Base-by-base conservation (phyloP, 2,797 vertebrate genomes). In the Eremophila alpestris region DNA sequence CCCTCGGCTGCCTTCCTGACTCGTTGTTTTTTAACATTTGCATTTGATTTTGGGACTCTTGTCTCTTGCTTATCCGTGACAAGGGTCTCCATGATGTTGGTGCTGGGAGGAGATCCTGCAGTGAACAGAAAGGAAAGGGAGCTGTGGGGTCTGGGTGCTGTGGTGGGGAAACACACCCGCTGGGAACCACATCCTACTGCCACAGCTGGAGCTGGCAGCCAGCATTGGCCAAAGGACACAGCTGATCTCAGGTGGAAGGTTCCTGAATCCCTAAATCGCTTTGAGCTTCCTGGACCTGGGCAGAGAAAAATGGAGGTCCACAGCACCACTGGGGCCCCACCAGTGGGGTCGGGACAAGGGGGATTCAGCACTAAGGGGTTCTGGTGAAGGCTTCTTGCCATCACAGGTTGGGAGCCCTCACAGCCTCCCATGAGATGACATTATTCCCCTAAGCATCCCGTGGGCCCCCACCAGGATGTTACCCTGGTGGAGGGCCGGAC, bases 81-180 rank as follows among this genome's bases (percentile, higher is more conserved):
- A 96, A 96, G 78, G 94, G 85, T 95, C 87, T 92, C 89, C 38
- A 30, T 22, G 8, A 89, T 36, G 14, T 68, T 69, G 81, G 73
- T 46, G 62, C 71, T 94, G 58, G 41, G 63, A 94, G 60, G 70
- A 95, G 59, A 90, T 83, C 73, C 51, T 85, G 79, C 95, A 93
- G 69, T 2, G 1, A 90, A 86, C 7, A 20, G 40, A 86, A 93
- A 71, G 38, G 67, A 87, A 83, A 83, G 20, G 17, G 9, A 89
- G 36, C 55, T 4, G 1, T 82, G 54, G 49, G 26, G 41, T 65
- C 64, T 63, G 65, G 34, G 36, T 27, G 18, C 67, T 63, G 51
- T 2, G 0, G 17, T 73, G 70, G 54, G 64, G 43, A 87, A 64
- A 82, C 29, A 38, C 2, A 71, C 23, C 51, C 10, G 1, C 60